phyloP scores from a whole-genome alignment of 2,888 invertebrate genomes.

The Rapana venosa region DNA sequence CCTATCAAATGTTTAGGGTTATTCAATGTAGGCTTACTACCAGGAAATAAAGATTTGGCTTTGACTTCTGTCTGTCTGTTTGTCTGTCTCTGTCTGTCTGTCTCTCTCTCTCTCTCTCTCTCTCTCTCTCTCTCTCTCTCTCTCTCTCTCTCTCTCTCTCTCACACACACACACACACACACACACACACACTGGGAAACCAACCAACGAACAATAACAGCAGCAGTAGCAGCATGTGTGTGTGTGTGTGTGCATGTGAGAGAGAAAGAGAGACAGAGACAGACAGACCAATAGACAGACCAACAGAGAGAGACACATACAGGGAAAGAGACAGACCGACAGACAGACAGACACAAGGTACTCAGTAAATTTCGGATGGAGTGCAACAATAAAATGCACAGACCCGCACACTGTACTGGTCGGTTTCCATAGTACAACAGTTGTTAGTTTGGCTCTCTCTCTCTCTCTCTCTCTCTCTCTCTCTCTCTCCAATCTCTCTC shows the following conservation, averaged over 20 bases:
- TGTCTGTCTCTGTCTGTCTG: not conserved
- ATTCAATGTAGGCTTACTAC: no score
- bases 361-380: not conserved
- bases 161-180: not conserved
- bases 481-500: not conserved
- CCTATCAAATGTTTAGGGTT: no score
- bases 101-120: constrained; percentile 18
- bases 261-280: no score
- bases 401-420: no score
- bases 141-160: not conserved
- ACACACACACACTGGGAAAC: no score
- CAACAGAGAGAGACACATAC: not conserved
- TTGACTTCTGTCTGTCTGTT: not conserved
- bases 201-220: no score
- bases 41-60: no score
- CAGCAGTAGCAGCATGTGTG: not conserved
- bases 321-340: not conserved
- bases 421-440: no score
- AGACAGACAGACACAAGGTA: not conserved
- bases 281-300: no score
- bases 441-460: not conserved
- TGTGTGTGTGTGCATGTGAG: no score
- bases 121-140: constrained; percentile 3
- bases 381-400: not conserved
- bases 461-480: constrained; percentile 9